phyloP scores from a whole-genome alignment of 2,888 invertebrate species.

The Desoria tigrina region DNA sequence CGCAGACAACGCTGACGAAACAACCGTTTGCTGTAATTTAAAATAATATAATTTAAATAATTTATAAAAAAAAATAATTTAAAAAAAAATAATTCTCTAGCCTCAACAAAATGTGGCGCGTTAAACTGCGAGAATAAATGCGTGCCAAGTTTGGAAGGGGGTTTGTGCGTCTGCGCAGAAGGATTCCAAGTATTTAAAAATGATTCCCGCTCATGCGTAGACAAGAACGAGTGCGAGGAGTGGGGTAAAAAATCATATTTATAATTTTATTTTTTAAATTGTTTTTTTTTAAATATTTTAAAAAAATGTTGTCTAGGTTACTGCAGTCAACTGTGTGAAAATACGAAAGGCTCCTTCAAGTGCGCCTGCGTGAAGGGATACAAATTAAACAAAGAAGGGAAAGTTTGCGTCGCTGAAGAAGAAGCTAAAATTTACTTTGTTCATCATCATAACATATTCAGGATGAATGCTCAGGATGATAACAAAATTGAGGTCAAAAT shows the following conservation, averaged over 20 bases:
- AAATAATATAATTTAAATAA: conserved; percentile 10
- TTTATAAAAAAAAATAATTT: too few relatives aligned
- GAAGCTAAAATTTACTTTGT: conserved; percentile 63
- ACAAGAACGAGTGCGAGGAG: conserved; percentile 86
- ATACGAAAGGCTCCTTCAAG: conserved; percentile 76
- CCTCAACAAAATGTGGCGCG: conserved; percentile 76
- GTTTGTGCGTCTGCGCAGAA: conserved; percentile 83
- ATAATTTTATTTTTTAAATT: too few relatives aligned
- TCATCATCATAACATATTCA: conserved; percentile 70
- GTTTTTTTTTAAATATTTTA: too few relatives aligned
- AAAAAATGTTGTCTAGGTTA: conserved; percentile 56
- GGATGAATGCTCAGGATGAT: conserved; percentile 68
- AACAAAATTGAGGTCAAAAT: conserved; percentile 57
- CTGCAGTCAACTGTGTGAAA: conserved; percentile 92
- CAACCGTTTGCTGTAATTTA: conserved; percentile 79
- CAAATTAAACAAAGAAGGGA: conserved; percentile 61
- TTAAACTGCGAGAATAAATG: conserved; percentile 89
- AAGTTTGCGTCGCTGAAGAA: conserved; percentile 66
- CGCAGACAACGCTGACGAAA: conserved; percentile 87
- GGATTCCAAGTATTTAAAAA: conserved; percentile 76
- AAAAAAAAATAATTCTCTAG: too few relatives aligned
- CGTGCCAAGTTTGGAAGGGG: conserved; percentile 84
- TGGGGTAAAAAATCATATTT: conserved; percentile 78
- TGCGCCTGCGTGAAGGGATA: conserved; percentile 84
- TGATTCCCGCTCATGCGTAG: conserved; percentile 83